Evolutionary conservation across 2,113 vertebrate species (phyloP).

Genomic region (Pterophyllum scalare): DNA sequence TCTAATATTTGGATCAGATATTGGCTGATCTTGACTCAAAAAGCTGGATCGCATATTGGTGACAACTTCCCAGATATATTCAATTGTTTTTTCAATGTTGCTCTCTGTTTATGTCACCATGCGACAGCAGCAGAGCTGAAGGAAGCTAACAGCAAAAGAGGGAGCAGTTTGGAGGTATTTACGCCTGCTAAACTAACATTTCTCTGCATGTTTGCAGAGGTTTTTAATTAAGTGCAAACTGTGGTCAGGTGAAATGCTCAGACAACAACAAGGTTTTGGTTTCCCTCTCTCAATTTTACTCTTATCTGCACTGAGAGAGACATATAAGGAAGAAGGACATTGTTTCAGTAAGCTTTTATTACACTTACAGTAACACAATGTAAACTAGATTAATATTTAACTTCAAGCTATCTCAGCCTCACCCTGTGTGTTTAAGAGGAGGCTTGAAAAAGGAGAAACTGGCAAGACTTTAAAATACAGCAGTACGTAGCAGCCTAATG

Average conservation of each 20-base stretch:
- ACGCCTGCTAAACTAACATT: background rate
- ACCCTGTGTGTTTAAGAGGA: background rate
- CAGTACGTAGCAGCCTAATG: background rate
- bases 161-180: background rate
- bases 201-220: background rate
- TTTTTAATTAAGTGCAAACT: background rate
- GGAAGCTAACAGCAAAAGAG: background rate
- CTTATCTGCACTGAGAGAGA: background rate
- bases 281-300: background rate
- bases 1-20: background rate
- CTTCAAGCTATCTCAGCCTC: background rate
- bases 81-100: background rate
- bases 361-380: slow-evolving; percentile 4
- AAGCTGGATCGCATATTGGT: background rate
- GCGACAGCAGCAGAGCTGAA: background rate
- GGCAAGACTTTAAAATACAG: background rate
- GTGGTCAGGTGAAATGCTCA: background rate
- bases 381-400: background rate
- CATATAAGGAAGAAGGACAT: background rate
- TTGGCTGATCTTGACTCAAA: background rate
- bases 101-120: background rate
- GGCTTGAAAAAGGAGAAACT: background rate
- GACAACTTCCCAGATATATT: background rate
- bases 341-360: background rate
- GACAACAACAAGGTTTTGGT: background rate